Evolutionary conservation across 1,140 invertebrate genomes (phyloP).

Genomic region (Pachypeltis micranthus): DNA sequence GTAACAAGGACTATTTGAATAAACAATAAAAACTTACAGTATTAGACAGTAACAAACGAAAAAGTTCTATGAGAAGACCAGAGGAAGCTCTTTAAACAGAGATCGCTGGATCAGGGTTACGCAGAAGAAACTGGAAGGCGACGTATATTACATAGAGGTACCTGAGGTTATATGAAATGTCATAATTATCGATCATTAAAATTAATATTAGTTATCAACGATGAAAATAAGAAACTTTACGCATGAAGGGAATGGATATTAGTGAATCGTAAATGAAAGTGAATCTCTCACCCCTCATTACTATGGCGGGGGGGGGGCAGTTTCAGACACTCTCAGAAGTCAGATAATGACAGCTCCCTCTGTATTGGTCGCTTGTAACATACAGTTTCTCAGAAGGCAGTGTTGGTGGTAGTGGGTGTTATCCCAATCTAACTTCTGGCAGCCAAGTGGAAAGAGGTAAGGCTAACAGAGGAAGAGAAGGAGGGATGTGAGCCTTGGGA

Average conservation of each 20-base stretch:
- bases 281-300: not conserved
- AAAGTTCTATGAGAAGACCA: slow-evolving; percentile 1
- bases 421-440: no score
- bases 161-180: no score
- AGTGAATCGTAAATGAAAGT: not conserved
- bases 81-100: slow-evolving; percentile 15
- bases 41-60: not conserved
- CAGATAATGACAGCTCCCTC: no score
- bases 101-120: slow-evolving; percentile 14
- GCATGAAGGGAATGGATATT: not conserved
- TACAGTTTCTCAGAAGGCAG: no score
- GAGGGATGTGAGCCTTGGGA: no score
- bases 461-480: no score
- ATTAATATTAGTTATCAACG: not conserved
- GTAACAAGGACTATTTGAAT: not conserved
- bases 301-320: no score
- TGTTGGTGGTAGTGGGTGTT: no score
- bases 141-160: slow-evolving; percentile 22
- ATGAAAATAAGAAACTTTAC: not conserved
- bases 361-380: no score
- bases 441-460: no score
- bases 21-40: slow-evolving; percentile 8
- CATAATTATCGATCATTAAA: not conserved
- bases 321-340: no score
- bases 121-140: slow-evolving; percentile 20